Conservation (phyloP, 1,140 invertebrate genomes). For the Caenorhabditis latens region DNA sequence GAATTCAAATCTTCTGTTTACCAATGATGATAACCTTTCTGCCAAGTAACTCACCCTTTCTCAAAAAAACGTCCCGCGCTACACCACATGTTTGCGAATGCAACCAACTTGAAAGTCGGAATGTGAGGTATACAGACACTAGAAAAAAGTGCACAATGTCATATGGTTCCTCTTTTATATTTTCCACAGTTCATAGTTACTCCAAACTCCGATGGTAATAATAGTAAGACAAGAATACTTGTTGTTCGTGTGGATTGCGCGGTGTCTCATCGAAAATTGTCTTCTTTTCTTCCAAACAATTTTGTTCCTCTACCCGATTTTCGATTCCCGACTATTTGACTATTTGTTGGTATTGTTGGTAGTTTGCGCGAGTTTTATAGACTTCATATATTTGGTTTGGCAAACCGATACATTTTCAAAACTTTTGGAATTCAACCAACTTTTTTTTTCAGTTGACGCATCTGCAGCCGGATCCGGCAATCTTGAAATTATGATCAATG, state of each 20-base stretch:
- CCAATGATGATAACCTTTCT: slow-evolving; percentile 41
- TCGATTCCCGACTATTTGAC: slow-evolving; percentile 21
- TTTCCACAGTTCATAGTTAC: slow-evolving; percentile 33
- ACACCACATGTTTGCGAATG: slow-evolving; percentile 47
- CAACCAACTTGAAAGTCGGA: slow-evolving; percentile 52
- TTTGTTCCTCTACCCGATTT: slow-evolving; percentile 11
- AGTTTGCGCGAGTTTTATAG: slow-evolving; percentile 29
- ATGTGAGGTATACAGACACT: slow-evolving; percentile 26
- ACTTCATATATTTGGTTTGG: background rate
- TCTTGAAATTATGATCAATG: slow-evolving; percentile 94
- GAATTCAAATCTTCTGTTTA: slow-evolving; percentile 10
- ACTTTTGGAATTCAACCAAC: background rate
- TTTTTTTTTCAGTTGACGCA: slow-evolving; percentile 87
- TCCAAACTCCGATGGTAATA: background rate
- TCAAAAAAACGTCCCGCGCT: background rate
- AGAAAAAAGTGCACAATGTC: slow-evolving; percentile 29
- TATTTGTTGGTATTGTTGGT: background rate
- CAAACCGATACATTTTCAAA: background rate
- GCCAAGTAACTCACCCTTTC: background rate
- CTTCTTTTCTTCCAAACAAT: slow-evolving; percentile 34
- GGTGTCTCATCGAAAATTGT: background rate
- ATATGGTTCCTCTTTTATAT: slow-evolving; percentile 12
- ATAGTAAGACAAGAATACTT: background rate
- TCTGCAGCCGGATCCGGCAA: slow-evolving; percentile 93
- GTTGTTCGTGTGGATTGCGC: slow-evolving; percentile 11